These are phyloP conservation scores for Saccostrea echinata DNA, from an alignment of 1,140 invertebrate genomes.

Conservation along the genomic window DNA sequence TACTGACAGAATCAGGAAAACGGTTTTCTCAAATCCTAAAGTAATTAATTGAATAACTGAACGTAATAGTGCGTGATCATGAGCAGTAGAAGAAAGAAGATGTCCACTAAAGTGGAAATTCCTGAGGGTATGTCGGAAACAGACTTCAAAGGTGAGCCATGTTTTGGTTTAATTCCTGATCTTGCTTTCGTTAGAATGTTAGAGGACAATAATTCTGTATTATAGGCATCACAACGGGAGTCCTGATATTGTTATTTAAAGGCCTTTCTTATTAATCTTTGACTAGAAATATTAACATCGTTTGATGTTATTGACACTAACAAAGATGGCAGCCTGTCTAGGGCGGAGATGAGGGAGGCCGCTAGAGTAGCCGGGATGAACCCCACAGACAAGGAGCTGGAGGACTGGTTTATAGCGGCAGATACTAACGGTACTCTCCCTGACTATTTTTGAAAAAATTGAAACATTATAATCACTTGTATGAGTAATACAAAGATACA, in stretches of 20 bases:
- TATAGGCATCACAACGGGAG: too few species aligned
- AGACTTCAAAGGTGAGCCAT: background rate
- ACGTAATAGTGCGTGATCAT: background rate
- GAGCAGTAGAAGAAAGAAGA: background rate
- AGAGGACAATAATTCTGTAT: background rate
- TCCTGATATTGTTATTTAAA: too few species aligned
- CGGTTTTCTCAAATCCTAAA: background rate
- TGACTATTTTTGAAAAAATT: too few species aligned
- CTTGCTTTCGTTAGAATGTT: background rate
- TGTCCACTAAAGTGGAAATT: background rate
- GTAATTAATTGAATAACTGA: background rate
- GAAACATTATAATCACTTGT: too few species aligned
- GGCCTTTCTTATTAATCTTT: background rate
- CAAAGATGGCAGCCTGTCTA: conserved; percentile 24
- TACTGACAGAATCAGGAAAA: background rate
- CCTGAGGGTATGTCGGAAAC: background rate
- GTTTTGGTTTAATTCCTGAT: background rate
- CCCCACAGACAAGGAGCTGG: conserved; percentile 3
- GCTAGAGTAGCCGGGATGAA: conserved; percentile 7
- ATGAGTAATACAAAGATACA: too few species aligned
- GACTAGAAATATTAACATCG: background rate
- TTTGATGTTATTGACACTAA: background rate
- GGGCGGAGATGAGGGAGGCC: background rate
- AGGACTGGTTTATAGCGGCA: background rate
- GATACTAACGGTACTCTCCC: background rate